Evolutionary conservation across 2,113 vertebrate species (phyloP), one percentile per base, ranked within the genome.

Genomic region (Cephalopterus ornatus): DNA sequence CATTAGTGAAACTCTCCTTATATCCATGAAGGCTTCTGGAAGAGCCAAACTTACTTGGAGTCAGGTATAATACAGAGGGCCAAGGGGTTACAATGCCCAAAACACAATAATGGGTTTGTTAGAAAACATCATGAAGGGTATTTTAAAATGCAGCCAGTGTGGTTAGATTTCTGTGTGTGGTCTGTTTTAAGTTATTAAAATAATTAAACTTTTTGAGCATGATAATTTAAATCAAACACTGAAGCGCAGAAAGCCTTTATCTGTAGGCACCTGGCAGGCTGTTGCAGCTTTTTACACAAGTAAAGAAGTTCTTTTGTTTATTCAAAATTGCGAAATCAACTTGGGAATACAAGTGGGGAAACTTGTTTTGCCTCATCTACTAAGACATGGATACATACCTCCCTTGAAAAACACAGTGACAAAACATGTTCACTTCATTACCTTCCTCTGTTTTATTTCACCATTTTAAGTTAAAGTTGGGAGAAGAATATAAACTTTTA

Each of bases 311-410:
- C 8, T 56, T 74, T 20, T 82, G 47, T 92, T 94, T 83, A 74
- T 92, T 89, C 68, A 84, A 35, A 95, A 81, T 93, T 93, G 65
- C 0, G 0, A 91, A 96, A 97, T 95, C 61, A 89, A 3, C 76
- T 63, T 88, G 89, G 68, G 73, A 93, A 49, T 49, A 81, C 26
- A 75, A 95, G 73, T 56, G 18, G 83, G 65, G 19, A 81, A 96
- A 95, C 89, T 67, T 87, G 89, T 93, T 95, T 93, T 91, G 73
- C 76, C 55, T 96, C 67, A 17, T 92, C 74, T 82, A 1, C 50
- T 71, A 62, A 87, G 47, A 52, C 55, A 16, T 65, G n/a, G 32
- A 20, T 76, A 28, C 24, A 3, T 74, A 42, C 35, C 44, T 93
- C 42, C 27, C 33, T 81, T 89, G 70, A 87, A 84, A 94, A 93